phyloP scores from a whole-genome alignment of 2,113 vertebrate species.

The Callipepla californica region DNA sequence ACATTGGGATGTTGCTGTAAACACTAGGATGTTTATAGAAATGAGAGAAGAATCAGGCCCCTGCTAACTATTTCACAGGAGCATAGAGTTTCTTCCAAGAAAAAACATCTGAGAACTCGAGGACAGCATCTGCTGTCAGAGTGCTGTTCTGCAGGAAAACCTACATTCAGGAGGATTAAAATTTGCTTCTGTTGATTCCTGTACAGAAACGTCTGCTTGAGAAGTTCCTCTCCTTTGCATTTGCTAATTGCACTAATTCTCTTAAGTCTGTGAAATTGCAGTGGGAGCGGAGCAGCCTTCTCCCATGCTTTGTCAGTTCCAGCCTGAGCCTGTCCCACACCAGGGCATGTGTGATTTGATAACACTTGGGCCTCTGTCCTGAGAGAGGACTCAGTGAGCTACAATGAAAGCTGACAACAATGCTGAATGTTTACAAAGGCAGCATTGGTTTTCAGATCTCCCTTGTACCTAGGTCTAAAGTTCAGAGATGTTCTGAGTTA shows the following conservation, averaged over 20 bases:
- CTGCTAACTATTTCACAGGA: constrained; percentile 9
- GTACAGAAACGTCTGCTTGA: not conserved
- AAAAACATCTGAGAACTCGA: constrained; percentile 37
- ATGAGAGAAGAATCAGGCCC: not conserved
- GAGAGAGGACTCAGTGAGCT: not conserved
- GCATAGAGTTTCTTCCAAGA: constrained; percentile 57
- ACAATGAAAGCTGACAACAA: not conserved
- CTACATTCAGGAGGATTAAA: constrained; percentile 3
- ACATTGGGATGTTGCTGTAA: constrained; percentile 38
- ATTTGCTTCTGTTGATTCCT: not conserved
- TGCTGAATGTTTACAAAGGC: not conserved
- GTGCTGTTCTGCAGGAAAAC: constrained; percentile 28
- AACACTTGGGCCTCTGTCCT: not conserved
- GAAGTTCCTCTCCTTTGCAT: not conserved
- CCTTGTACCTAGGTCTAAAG: not conserved
- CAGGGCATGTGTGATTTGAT: not conserved
- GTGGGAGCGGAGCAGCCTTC: not conserved
- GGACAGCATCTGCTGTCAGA: constrained; percentile 27
- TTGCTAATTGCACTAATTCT: constrained; percentile 24
- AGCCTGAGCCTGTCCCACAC: not conserved
- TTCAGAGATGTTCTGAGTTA: not conserved
- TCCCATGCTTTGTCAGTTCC: not conserved
- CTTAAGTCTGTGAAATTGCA: not conserved
- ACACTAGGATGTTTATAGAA: constrained; percentile 53
- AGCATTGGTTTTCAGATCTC: not conserved